Evolutionary conservation across 1,140 invertebrate genomes (phyloP).

Genomic region (Sarcophaga bullata): DNA sequence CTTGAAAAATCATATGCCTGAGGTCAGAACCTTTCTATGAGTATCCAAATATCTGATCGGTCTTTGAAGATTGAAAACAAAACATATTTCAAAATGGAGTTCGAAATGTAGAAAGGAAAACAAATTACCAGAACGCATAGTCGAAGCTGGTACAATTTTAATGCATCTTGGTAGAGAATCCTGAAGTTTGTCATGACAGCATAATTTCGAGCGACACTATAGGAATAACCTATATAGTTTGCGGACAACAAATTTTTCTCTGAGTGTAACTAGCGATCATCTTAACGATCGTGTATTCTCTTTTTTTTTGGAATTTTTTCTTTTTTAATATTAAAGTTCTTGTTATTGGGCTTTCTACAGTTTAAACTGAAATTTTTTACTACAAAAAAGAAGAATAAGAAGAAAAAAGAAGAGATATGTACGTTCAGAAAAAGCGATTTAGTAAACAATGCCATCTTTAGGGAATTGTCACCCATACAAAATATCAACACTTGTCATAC

Average conservation of each 20-base stretch:
- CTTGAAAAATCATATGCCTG: too few species aligned
- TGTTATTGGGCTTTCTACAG: neutral
- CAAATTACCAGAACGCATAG: too few species aligned
- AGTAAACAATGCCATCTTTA: conserved; percentile 32
- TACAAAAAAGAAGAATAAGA: neutral
- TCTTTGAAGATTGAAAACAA: too few species aligned
- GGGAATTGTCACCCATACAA: conserved; percentile 40
- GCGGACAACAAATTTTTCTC: neutral
- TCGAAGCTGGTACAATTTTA: too few species aligned
- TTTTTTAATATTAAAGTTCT: conserved; percentile 16
- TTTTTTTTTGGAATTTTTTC: neutral
- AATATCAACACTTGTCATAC: conserved; percentile 41
- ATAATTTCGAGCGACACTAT: too few species aligned
- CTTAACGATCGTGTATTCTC: conserved; percentile 10
- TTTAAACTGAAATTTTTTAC: neutral
- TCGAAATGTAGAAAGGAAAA: too few species aligned
- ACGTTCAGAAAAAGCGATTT: neutral
- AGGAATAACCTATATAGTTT: too few species aligned
- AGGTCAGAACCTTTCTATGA: too few species aligned
- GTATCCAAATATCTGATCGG: too few species aligned
- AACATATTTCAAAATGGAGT: too few species aligned
- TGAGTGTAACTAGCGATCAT: neutral
- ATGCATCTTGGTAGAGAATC: too few species aligned
- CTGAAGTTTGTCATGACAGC: too few species aligned
- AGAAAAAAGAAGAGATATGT: neutral